Evolutionary conservation across 92 coral and sea anemone species (phyloP).

Genomic region (Porites cylindrica): DNA sequence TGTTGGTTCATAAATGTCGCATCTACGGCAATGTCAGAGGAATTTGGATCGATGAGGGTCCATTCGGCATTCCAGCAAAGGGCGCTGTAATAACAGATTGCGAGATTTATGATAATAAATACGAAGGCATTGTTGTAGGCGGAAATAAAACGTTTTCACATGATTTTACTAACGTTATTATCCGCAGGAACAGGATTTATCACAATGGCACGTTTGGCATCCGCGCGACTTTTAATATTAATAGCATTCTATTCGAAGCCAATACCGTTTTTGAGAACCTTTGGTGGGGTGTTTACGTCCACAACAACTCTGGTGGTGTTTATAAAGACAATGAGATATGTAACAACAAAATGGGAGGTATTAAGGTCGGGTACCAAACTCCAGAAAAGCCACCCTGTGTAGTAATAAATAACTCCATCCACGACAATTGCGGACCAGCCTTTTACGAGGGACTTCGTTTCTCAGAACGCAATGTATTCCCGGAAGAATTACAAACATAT

Average conservation of each 20-base stretch:
- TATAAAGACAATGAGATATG: conserved; percentile 23
- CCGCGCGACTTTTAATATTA: neutral
- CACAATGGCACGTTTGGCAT: conserved; percentile 47
- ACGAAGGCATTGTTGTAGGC: conserved; percentile 26
- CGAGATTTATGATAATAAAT: conserved; percentile 35
- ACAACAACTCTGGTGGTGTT: conserved; percentile 36
- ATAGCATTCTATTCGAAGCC: neutral
- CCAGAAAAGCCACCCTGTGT: conserved; percentile 17
- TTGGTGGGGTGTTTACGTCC: conserved; percentile 43
- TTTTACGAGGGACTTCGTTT: conserved; percentile 27
- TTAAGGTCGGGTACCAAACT: conserved; percentile 11
- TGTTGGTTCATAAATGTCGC: conserved; percentile 12
- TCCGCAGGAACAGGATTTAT: conserved; percentile 21
- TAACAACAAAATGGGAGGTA: conserved; percentile 46
- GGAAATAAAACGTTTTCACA: neutral
- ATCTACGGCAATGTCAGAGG: conserved; percentile 24
- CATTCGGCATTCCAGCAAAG: neutral
- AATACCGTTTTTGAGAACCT: conserved; percentile 38
- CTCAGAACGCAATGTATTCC: neutral
- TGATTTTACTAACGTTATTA: neutral
- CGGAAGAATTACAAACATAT: neutral
- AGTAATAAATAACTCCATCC: conserved; percentile 31
- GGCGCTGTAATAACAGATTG: neutral
- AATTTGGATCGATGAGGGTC: conserved; percentile 20
- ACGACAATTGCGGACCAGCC: conserved; percentile 48